Evolutionary conservation across 2,888 invertebrate genomes (phyloP), one percentile per base, ranked within the genome.

Genomic region (Synanthedon vespiformis): DNA sequence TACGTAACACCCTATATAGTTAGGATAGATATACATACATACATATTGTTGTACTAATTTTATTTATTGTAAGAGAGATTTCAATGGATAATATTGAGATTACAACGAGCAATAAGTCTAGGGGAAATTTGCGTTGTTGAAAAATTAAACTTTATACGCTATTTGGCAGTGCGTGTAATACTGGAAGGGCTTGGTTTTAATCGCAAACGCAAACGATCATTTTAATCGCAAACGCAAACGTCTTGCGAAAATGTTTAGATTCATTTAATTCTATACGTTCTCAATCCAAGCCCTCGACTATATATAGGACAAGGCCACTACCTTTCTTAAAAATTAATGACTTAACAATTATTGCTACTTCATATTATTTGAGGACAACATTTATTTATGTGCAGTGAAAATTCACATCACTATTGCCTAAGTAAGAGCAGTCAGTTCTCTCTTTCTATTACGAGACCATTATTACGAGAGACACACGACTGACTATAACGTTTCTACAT

Each of bases 1-100:
- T 67, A 61, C 62, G 61, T 61, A 61, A 60, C 53, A 59, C 55
- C 58, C 57, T 59, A 57, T 62, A 57, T 59, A 16, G 16, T 56
- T 57, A 55, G 44, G 14, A 44, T 44, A 44, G 34, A 34, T 34
- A 34, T 34, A 22, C 22, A 34, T 34, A 18, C 3, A 16, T 16
- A 16, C 2, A 34, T n/a, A n/a, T 27, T 27, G 27, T 34, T 34
- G 34, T 34, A 34, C 34, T 34, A 34, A 34, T n/a, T n/a, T n/a
- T n/a, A n/a, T n/a, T n/a, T n/a, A n/a, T 34, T 34, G 34, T 34
- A 34, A 34, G 34, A 34, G 34, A 34, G 34, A 34, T 34, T 34
- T 34, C 34, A 10, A 10, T 2, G 34, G 34, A 34, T 34, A 34
- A 34, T 34, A 34, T 34, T 34, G 34, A 34, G 34, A 34, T 34